Percentiles rank a stretch among this genome's conserved stretches.
Evolutionary conservation across 2,888 invertebrate genomes (phyloP).

Genomic region (Hecatera dysodea): DNA sequence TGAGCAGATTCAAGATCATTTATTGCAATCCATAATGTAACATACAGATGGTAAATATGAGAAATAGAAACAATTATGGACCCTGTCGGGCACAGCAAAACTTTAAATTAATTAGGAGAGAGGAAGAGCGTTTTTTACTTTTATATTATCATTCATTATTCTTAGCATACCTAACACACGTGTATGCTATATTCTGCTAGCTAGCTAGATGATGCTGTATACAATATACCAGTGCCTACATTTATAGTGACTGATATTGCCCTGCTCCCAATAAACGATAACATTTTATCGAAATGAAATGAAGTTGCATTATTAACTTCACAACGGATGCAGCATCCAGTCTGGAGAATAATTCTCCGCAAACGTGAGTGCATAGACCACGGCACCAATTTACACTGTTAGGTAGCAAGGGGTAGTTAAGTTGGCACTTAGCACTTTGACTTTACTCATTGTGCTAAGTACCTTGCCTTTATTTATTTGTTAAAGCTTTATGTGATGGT

Average conservation of each 20-base stretch:
- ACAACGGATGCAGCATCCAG: conserved; percentile 2
- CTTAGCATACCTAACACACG: no score
- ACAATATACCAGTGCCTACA: neutral
- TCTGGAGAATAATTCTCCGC: conserved; percentile 24
- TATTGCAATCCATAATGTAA: no score
- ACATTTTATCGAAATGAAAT: conserved; percentile 20
- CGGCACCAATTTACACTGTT: conserved; percentile 34
- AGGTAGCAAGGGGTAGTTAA: conserved; percentile 28
- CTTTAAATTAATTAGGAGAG: no score
- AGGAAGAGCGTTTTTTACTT: no score
- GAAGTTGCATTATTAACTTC: conserved; percentile 11
- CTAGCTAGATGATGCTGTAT: no score
- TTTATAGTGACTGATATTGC: conserved; percentile 4
- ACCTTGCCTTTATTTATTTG: conserved; percentile 10
- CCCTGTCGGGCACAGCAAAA: no score
- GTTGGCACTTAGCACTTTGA: conserved; percentile 28
- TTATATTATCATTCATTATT: no score
- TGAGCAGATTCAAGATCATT: no score
- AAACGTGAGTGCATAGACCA: conserved; percentile 27
- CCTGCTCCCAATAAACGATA: conserved; percentile 14
- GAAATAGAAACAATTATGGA: no score
- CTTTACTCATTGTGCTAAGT: conserved; percentile 28
- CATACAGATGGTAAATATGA: no score
- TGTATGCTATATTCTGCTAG: no score
- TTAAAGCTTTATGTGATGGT: neutral